phyloP scores from a whole-genome alignment of 2,113 vertebrate genomes.

The Sturnira hondurensis region DNA sequence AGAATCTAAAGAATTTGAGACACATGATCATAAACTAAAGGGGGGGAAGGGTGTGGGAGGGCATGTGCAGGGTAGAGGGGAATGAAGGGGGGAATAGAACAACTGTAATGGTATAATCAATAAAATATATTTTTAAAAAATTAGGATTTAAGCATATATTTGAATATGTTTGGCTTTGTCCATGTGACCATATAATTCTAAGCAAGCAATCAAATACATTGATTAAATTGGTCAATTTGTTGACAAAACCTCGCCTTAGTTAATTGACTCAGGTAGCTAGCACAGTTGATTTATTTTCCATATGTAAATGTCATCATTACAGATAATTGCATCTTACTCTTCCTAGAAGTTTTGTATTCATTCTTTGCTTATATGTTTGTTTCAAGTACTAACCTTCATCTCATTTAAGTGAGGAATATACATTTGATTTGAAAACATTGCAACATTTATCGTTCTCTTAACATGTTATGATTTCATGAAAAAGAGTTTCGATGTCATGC shows the following conservation, averaged over 20 bases:
- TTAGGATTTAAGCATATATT: neutral
- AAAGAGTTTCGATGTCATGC: neutral
- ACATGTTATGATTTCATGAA: neutral
- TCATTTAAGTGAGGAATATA: neutral
- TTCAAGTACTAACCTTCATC: neutral
- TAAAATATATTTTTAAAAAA: too few species aligned
- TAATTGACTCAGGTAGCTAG: neutral
- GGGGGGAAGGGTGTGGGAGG: too few species aligned
- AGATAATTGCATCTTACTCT: neutral
- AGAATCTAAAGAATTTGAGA: too few species aligned
- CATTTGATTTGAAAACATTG: neutral
- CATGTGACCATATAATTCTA: neutral
- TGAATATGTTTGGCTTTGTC: neutral
- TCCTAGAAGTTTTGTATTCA: neutral
- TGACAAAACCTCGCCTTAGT: neutral
- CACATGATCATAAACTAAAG: too few species aligned
- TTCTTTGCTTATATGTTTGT: neutral
- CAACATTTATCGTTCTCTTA: neutral
- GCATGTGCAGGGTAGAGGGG: too few species aligned
- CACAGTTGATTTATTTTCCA: neutral
- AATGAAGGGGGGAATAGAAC: too few species aligned
- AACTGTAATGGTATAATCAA: too few species aligned
- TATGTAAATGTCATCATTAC: neutral
- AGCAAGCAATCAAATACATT: neutral
- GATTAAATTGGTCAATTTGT: neutral